Conservation (phyloP, 2,113 vertebrate species). For the Marmota flaviventris region DNA sequence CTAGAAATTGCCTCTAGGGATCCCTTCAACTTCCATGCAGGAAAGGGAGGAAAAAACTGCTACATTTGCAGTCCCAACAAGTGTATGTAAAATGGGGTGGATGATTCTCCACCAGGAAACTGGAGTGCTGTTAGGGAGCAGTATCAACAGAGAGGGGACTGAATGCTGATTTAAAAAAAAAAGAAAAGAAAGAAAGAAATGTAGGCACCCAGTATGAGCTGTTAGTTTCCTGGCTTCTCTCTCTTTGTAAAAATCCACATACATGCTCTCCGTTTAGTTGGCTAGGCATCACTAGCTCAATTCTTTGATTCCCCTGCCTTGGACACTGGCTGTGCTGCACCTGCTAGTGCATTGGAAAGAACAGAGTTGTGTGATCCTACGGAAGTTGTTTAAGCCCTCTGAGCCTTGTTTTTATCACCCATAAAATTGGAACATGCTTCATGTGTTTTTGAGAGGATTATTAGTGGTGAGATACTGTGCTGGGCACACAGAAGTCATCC, state of each 20-base stretch:
- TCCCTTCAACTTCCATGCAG: background rate
- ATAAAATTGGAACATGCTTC: background rate
- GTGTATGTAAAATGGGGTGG: background rate
- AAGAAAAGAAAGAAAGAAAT: background rate
- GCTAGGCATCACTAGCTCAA: background rate
- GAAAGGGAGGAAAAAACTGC: background rate
- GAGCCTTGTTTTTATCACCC: background rate
- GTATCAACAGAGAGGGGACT: background rate
- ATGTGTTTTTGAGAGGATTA: background rate
- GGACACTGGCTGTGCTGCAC: background rate
- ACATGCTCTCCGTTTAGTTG: background rate
- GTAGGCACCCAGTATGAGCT: background rate
- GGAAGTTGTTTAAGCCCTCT: background rate
- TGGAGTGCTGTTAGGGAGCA: background rate
- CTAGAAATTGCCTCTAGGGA: background rate
- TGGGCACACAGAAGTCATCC: background rate
- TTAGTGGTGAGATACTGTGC: background rate
- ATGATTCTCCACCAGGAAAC: background rate
- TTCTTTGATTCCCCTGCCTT: background rate
- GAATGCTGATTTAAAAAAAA: background rate
- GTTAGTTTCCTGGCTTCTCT: background rate
- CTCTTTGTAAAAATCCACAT: background rate
- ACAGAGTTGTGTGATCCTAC: background rate
- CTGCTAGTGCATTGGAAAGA: conserved; percentile 3
- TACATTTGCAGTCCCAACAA: background rate